Percentiles rank a stretch among this genome's conserved stretches.
Conservation (phyloP, 2,113 vertebrate genomes). For the Ictalurus punctatus region DNA sequence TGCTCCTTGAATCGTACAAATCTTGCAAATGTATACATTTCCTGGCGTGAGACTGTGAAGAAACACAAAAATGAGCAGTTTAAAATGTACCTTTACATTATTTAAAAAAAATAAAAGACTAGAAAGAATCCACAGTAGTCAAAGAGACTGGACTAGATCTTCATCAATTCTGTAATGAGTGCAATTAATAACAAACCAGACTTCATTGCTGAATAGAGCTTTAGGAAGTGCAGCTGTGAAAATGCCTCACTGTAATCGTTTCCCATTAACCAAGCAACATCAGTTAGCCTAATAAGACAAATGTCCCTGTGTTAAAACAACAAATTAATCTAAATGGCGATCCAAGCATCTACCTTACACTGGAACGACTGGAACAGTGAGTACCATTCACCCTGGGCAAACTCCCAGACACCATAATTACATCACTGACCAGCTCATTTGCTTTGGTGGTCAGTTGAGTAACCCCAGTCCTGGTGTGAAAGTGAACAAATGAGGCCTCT, state of each 20-base stretch:
- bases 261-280: constrained; percentile 28
- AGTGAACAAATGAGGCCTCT: constrained; percentile 48
- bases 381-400: constrained; percentile 34
- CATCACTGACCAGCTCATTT: constrained; percentile 53
- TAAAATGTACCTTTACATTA: background rate
- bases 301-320: constrained; percentile 38
- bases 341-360: constrained; percentile 23
- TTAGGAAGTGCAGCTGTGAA: constrained; percentile 9
- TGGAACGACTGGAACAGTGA: constrained; percentile 25
- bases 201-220: background rate
- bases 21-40: constrained; percentile 51
- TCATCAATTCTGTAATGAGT: constrained; percentile 14
- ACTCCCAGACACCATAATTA: constrained; percentile 50
- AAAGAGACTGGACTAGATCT: constrained; percentile 11
- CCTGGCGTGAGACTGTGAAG: constrained; percentile 57
- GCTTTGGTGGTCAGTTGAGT: constrained; percentile 51
- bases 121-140: background rate
- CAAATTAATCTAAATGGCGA: constrained; percentile 36
- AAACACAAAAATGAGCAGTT: constrained; percentile 6
- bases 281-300: constrained; percentile 42
- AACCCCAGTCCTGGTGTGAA: constrained; percentile 49
- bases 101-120: background rate
- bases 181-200: background rate
- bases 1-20: constrained; percentile 55
- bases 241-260: constrained; percentile 6